Percentiles rank a stretch among this genome's conserved stretches.
Evolutionary conservation across 2,113 vertebrate genomes (phyloP).

Genomic region (Nycticebus coucang): DNA sequence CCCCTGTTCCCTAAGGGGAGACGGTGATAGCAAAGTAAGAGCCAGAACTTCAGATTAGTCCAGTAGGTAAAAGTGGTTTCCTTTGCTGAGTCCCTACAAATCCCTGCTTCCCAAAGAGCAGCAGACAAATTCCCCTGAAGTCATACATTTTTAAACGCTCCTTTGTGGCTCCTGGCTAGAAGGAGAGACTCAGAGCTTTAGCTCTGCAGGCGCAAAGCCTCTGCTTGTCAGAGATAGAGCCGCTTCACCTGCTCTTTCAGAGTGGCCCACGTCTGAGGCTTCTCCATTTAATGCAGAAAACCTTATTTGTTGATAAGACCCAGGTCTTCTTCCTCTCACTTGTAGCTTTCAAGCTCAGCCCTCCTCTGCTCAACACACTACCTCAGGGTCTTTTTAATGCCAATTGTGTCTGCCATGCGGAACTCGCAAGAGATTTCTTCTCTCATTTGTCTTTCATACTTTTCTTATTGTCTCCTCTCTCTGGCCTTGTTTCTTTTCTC

Average conservation of each 20-base stretch:
- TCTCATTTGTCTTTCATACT: background rate
- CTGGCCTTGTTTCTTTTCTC: background rate
- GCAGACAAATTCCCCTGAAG: conserved; percentile 33
- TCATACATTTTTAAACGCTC: conserved; percentile 10
- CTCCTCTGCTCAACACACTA: background rate
- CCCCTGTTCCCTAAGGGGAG: background rate
- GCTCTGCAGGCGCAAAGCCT: background rate
- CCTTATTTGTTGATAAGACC: conserved; percentile 34
- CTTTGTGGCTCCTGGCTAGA: background rate
- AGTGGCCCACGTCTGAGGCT: background rate
- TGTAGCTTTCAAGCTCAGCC: background rate
- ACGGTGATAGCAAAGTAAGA: background rate
- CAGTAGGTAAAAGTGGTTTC: background rate
- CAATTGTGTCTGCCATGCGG: background rate
- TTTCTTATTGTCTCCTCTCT: background rate
- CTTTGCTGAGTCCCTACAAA: conserved; percentile 37
- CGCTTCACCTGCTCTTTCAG: accelerated
- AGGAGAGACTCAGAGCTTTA: background rate
- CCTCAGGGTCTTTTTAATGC: background rate
- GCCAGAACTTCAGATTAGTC: background rate
- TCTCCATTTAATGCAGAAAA: background rate
- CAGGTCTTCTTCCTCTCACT: background rate
- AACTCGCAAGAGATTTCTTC: background rate
- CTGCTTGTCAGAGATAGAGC: conserved; percentile 27
- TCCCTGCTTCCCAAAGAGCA: background rate